Evolutionary conservation across 2,113 vertebrate species (phyloP).

Genomic region (Channa maculata): DNA sequence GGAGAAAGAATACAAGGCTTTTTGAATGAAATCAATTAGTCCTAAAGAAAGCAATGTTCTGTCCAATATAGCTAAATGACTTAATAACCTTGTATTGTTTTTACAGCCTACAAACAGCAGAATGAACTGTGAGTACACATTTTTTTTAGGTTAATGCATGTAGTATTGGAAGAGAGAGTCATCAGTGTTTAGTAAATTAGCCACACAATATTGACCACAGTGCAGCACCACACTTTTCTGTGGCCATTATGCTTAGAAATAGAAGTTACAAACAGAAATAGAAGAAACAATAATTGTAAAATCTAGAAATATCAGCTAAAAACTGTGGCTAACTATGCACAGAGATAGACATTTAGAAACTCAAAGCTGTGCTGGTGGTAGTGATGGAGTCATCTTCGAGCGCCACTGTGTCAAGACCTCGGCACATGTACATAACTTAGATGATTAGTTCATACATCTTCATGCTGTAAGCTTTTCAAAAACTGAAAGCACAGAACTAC

Average conservation of each 20-base stretch:
- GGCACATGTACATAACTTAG: not conserved
- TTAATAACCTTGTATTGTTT: conserved; percentile 52
- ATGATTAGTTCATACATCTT: not conserved
- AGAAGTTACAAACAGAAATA: not conserved
- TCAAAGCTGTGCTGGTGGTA: not conserved
- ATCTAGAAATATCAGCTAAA: not conserved
- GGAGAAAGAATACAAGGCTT: conserved; percentile 58
- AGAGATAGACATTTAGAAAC: not conserved
- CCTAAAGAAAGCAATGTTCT: not conserved
- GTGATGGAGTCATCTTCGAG: too few species aligned
- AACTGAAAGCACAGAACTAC: not conserved
- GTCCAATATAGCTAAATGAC: not conserved
- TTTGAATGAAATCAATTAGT: not conserved
- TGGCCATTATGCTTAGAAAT: not conserved
- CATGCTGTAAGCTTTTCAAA: not conserved
- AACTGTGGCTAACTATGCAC: not conserved
- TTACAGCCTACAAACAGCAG: conserved; percentile 38
- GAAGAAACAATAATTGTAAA: not conserved
- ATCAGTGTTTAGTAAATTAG: conserved; percentile 49
- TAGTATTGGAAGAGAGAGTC: conserved; percentile 44
- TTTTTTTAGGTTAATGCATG: not conserved
- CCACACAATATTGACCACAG: conserved; percentile 36
- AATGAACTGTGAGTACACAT: conserved; percentile 12
- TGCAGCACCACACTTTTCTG: not conserved
- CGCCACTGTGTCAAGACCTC: not conserved